Base-by-base conservation (phyloP, 2,797 vertebrate species). In the Paguma larvata region DNA sequence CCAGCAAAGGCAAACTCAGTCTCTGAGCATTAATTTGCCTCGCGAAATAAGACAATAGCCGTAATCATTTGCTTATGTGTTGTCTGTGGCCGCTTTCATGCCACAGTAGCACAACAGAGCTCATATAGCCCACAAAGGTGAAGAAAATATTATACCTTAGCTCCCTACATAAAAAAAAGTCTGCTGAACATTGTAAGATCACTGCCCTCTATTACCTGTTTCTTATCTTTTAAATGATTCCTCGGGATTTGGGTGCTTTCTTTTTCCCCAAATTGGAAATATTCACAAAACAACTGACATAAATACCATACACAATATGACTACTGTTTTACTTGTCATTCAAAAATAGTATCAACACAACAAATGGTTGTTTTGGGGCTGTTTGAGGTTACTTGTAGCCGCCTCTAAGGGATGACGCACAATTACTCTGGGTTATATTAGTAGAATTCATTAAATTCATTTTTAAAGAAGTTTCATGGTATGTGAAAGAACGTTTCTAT, bases 111-210 rank as follows among this genome's bases (percentile, higher is more conserved):
- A 32, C 88, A 53, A 89, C 10, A 80, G 56, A 92, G 2, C 68
- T 12, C 12, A 2, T 11, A 67, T 46, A 38, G 4, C 21, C 53
- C 62, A 25, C 30, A 68, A 70, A 90, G 68, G 14, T 73, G 75
- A 92, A 95, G 75, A 92, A 95, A 94, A 89, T 84, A 85, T 67
- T 85, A 78, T 65, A 72, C 63, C 44, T 12, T 44, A 51, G 15
- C 5, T n/a, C 12, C 79, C 72, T 30, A 23, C 4, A 65, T 63
- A 83, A 79, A 53, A 34, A 62, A 83, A 51, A 21, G 0, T 44
- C 56, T 85, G 23, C 51, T 68, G 48, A 90, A 12, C 15, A 2
- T 19, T 90, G 0, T 84, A 56, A 77, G 38, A 82, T 77, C 65
- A 23, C 1, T 67, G 21, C 6, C 25, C 18, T 59, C 65, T 84